Conservation (phyloP, 2,113 vertebrate genomes). For the Myrmecobius fasciatus region DNA sequence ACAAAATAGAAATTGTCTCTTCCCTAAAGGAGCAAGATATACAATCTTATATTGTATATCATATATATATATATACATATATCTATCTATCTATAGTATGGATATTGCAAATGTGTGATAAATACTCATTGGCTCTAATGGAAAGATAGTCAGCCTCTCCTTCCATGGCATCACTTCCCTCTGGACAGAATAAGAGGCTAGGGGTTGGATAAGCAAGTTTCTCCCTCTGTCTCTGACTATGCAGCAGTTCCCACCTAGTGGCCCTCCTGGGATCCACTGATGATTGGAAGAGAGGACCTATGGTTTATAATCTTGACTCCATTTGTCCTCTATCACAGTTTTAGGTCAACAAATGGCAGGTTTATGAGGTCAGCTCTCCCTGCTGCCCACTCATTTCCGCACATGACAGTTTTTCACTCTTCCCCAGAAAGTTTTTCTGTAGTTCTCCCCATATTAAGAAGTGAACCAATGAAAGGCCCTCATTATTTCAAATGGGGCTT, state of each 20-base stretch:
- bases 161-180: not conserved
- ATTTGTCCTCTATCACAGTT: slow-evolving; percentile 69
- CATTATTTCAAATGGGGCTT: slow-evolving; percentile 85
- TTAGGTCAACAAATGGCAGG: slow-evolving; percentile 50
- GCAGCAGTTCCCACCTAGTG: not conserved
- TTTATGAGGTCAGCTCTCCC: slow-evolving; percentile 47
- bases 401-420: slow-evolving; percentile 48
- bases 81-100: no score
- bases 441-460: slow-evolving; percentile 54
- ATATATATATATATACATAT: no score
- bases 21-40: not conserved
- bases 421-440: slow-evolving; percentile 68
- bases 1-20: not conserved
- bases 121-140: not conserved
- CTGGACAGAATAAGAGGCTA: not conserved
- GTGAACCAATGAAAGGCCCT: slow-evolving; percentile 77
- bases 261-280: slow-evolving; percentile 48
- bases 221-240: not conserved
- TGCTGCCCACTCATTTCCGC: slow-evolving; percentile 26
- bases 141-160: not conserved
- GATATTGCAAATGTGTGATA: not conserved
- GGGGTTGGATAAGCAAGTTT: not conserved
- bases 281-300: slow-evolving; percentile 37
- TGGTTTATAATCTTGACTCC: slow-evolving; percentile 44
- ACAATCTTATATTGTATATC: not conserved